phyloP scores from a whole-genome alignment of 2,113 vertebrate genomes.

The Willisornis vidua region DNA sequence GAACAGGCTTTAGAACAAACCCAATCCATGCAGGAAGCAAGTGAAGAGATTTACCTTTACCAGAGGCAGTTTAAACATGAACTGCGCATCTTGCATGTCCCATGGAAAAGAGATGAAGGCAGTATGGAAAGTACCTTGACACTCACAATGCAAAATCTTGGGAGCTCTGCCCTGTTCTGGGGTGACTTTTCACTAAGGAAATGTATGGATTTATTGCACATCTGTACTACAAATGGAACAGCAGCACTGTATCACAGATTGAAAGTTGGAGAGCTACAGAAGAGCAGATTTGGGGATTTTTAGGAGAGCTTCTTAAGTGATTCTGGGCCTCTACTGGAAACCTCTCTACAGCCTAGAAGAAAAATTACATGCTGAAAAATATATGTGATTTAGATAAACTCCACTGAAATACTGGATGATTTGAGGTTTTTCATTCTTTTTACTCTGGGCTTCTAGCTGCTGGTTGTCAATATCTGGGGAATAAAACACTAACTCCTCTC shows the following conservation, averaged over 20 bases:
- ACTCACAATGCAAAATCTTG: background rate
- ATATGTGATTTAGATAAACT: background rate
- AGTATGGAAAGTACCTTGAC: background rate
- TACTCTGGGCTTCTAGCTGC: background rate
- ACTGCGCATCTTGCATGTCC: background rate
- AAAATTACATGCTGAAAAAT: background rate
- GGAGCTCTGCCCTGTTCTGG: background rate
- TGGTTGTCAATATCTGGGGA: background rate
- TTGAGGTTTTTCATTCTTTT: background rate
- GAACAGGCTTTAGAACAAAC: background rate
- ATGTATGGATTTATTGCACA: background rate
- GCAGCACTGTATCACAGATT: fast-evolving
- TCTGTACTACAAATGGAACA: background rate
- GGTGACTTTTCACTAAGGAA: background rate
- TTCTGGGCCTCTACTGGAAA: background rate
- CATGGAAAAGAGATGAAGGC: background rate
- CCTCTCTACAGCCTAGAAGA: background rate
- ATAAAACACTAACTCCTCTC: background rate
- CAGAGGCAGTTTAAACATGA: background rate
- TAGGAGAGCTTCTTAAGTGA: fast-evolving
- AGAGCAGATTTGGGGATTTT: background rate
- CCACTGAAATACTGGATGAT: background rate
- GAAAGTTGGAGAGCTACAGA: background rate
- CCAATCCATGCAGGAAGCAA: background rate
- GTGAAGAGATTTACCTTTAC: background rate